These are phyloP conservation scores for Heterohyrax brucei DNA, from an alignment of 2,797 vertebrate genomes.

Conservation along the genomic window DNA sequence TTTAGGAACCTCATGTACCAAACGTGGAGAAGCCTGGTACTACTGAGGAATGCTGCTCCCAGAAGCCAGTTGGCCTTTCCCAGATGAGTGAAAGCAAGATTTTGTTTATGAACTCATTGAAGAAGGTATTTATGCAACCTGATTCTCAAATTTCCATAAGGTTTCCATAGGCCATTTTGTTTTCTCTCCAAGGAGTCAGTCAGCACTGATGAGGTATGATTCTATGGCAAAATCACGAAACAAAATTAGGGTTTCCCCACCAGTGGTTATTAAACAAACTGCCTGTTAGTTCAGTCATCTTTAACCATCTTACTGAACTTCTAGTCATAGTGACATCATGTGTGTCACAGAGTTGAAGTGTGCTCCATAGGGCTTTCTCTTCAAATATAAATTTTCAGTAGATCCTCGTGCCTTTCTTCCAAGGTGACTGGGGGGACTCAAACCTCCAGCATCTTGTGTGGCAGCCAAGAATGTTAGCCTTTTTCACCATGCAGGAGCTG, in stretches of 20 bases:
- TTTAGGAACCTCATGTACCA: background rate
- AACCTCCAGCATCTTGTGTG: background rate
- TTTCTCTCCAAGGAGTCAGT: background rate
- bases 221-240: constrained; percentile 43
- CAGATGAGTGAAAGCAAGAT: background rate
- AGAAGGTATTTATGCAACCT: background rate
- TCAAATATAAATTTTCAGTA: background rate
- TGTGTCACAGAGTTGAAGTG: background rate
- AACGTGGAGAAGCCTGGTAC: background rate
- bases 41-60: background rate
- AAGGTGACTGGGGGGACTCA: background rate
- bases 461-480: background rate
- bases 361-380: background rate
- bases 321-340: background rate
- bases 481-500: too few relatives aligned
- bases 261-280: background rate
- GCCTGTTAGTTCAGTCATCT: background rate
- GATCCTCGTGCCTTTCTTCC: background rate
- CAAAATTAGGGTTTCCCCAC: background rate
- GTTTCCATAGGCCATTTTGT: background rate
- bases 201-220: constrained; percentile 12
- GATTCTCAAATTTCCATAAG: background rate
- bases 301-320: background rate
- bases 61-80: background rate
- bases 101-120: background rate